Percentiles rank a stretch among this genome's conserved stretches.
Conservation (phyloP, 2,888 invertebrate genomes). For the Lordiphosa andalusiaca region DNA sequence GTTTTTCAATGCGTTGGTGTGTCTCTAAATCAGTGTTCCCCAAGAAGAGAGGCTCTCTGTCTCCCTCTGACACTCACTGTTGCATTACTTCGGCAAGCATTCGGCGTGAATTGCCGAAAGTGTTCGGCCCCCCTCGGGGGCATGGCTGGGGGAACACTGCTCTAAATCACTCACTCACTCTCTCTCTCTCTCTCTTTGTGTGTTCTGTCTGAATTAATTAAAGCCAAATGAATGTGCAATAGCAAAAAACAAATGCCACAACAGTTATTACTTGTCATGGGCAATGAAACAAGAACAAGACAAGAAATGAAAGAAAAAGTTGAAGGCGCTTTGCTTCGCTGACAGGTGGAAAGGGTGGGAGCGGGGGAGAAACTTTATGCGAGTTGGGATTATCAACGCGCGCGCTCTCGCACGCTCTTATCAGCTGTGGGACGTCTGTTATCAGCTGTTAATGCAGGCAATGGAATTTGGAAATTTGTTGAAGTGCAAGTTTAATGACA, state of each 20-base stretch:
- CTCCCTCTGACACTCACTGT: too few relatives aligned
- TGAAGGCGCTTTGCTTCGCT: constrained; percentile 5
- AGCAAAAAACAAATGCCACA: constrained; percentile 33
- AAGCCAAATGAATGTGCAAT: constrained; percentile 59
- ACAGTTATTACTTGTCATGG: constrained; percentile 46
- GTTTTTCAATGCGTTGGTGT: constrained; percentile 44
- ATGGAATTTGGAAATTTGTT: constrained; percentile 3
- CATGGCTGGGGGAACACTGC: too few relatives aligned
- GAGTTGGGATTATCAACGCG: too few relatives aligned
- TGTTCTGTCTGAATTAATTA: constrained; percentile 61
- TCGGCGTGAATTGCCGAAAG: too few relatives aligned
- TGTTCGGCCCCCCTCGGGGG: too few relatives aligned
- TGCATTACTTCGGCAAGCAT: too few relatives aligned
- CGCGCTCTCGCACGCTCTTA: constrained; percentile 15
- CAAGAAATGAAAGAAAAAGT: constrained; percentile 13
- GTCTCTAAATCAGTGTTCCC: neutral
- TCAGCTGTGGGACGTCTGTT: constrained; percentile 36
- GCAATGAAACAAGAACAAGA: constrained; percentile 24
- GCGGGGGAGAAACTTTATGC: neutral
- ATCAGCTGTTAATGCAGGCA: constrained; percentile 33
- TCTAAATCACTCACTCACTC: constrained; percentile 8
- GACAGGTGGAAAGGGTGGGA: constrained; percentile 31
- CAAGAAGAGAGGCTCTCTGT: too few relatives aligned
- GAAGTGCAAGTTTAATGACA: too few relatives aligned
- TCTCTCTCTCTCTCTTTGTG: constrained; percentile 26